Percentiles rank a stretch among this genome's conserved stretches.
Conservation (phyloP, 2,888 invertebrate genomes). For the Melanotus villosus region DNA sequence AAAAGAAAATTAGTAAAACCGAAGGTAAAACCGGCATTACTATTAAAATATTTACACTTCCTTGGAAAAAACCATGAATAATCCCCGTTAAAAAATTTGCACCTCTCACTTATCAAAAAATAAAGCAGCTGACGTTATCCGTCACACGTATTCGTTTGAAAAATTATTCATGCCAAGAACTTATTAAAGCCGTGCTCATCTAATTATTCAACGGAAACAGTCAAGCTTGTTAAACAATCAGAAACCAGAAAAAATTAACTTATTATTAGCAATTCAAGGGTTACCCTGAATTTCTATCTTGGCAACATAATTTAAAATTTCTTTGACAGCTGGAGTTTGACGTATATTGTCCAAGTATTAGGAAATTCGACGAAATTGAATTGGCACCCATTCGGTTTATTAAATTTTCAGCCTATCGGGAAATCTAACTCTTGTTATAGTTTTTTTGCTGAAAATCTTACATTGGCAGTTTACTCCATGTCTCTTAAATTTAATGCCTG, state of each 20-base stretch:
- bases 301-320: conserved; percentile 5
- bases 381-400: conserved; percentile 9
- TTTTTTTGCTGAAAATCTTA: neutral
- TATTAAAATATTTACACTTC: too few relatives aligned
- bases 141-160: neutral
- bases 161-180: neutral
- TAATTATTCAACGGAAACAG: neutral
- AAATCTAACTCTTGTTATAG: neutral
- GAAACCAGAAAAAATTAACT: neutral
- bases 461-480: too few relatives aligned
- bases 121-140: neutral
- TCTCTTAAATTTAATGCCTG: neutral
- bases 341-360: conserved; percentile 10
- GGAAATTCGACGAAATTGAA: conserved; percentile 11
- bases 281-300: neutral
- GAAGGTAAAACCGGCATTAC: too few relatives aligned
- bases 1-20: too few relatives aligned
- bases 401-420: conserved; percentile 11
- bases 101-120: too few relatives aligned
- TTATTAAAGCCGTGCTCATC: neutral
- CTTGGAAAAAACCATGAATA: too few relatives aligned
- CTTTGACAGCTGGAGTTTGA: neutral
- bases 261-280: neutral
- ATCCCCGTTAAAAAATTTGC: too few relatives aligned
- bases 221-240: neutral